Conservation (phyloP, 2,888 invertebrate species). For the Amiota minor region DNA sequence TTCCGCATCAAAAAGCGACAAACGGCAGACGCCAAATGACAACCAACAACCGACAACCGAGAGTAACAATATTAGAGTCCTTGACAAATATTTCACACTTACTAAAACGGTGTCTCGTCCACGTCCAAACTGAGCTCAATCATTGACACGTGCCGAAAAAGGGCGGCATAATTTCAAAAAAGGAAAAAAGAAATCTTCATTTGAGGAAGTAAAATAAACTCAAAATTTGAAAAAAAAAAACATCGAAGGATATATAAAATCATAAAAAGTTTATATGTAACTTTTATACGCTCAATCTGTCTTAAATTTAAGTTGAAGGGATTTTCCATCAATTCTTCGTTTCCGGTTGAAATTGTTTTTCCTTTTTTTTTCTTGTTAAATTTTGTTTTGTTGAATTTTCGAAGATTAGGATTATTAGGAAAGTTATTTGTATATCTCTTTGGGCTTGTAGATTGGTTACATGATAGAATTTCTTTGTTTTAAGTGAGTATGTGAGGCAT, state of each 20-base stretch:
- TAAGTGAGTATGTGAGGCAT: too few species aligned
- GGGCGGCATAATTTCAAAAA: conserved; percentile 61
- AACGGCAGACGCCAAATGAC: conserved; percentile 23
- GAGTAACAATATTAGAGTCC: conserved; percentile 57
- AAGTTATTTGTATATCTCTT: too few species aligned
- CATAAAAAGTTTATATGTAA: conserved; percentile 41
- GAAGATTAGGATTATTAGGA: too few species aligned
- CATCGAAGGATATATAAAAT: not conserved
- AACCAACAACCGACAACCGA: not conserved
- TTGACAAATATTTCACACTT: conserved; percentile 64
- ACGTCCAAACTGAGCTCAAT: conserved; percentile 45
- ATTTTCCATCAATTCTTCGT: not conserved
- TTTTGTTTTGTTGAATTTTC: too few species aligned
- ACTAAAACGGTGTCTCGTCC: conserved; percentile 30
- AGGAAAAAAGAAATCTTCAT: not conserved
- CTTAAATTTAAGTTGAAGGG: conserved; percentile 23
- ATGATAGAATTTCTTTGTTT: too few species aligned
- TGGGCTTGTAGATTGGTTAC: too few species aligned
- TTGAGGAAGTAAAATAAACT: conserved; percentile 24
- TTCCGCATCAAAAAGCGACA: conserved; percentile 57
- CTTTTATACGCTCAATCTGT: conserved; percentile 46
- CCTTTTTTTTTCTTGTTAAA: too few species aligned
- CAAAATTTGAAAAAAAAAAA: conserved; percentile 37
- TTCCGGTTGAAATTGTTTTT: conserved; percentile 4
- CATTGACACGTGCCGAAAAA: conserved; percentile 58